phyloP scores from a whole-genome alignment of 2,888 invertebrate species.

The Metacarcinus magister region DNA sequence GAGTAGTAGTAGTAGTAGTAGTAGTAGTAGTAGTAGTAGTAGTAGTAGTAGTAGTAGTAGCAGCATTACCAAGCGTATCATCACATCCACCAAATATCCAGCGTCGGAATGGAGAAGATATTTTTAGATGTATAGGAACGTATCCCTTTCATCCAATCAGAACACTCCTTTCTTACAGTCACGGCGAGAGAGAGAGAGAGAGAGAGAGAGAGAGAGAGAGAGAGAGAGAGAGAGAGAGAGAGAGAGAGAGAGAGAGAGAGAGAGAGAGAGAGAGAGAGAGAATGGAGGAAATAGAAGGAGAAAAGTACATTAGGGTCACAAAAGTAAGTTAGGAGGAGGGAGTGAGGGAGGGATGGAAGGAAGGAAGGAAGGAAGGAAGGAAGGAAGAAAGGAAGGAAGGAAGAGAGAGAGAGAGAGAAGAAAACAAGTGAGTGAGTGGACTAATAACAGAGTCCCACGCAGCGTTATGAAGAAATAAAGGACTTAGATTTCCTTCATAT shows the following conservation, averaged over 20 bases:
- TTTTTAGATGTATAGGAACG: too few relatives aligned
- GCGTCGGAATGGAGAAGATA: too few relatives aligned
- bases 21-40: background rate
- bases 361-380: background rate
- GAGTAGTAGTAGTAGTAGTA: background rate
- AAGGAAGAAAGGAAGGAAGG: background rate
- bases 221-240: too few relatives aligned
- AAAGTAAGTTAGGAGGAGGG: background rate
- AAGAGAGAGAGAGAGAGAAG: conserved; percentile 5
- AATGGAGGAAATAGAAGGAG: background rate
- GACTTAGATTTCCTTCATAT: background rate
- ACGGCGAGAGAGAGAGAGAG: background rate
- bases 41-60: background rate
- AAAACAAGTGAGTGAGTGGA: conserved; percentile 49
- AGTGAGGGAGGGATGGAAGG: background rate
- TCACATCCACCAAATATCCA: too few relatives aligned
- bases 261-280: conserved; percentile 50
- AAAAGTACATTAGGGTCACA: too few relatives aligned
- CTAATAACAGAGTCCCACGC: background rate
- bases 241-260: background rate
- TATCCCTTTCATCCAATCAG: too few relatives aligned
- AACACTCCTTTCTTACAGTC: too few relatives aligned
- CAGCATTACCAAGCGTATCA: too few relatives aligned
- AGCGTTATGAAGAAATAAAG: background rate
- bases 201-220: too few relatives aligned